Conservation (phyloP, 64 coral and sea anemone species). For the Montipora efflorescens region DNA sequence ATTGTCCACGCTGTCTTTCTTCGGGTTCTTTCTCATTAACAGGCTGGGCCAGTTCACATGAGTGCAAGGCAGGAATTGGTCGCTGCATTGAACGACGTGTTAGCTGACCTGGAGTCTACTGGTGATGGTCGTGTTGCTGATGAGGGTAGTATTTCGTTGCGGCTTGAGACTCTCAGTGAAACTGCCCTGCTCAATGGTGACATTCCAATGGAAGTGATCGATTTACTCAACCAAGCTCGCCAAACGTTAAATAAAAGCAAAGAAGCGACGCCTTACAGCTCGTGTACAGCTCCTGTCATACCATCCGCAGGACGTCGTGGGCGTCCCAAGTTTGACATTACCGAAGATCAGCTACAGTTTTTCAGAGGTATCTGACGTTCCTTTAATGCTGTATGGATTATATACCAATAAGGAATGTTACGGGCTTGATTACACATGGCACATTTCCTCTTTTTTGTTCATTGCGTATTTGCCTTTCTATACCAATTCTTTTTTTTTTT, state of each 20-base stretch:
- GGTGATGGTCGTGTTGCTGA: not conserved
- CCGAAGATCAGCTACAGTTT: constrained; percentile 15
- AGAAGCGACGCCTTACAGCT: not conserved
- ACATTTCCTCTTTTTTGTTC: too few species aligned
- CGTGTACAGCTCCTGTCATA: not conserved
- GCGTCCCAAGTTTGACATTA: not conserved
- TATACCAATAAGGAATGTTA: too few species aligned
- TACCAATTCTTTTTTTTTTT: not conserved
- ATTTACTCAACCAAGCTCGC: constrained; percentile 49
- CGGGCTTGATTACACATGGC: too few species aligned
- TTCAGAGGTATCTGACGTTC: not conserved
- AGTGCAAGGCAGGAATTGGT: not conserved
- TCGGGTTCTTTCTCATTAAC: too few species aligned
- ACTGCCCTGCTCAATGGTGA: constrained; percentile 42
- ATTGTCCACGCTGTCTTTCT: too few species aligned
- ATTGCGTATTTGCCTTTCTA: not conserved
- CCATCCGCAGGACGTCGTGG: not conserved
- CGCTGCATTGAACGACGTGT: not conserved
- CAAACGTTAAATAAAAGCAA: not conserved
- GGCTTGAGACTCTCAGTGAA: constrained; percentile 43
- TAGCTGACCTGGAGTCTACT: not conserved
- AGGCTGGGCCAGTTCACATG: not conserved
- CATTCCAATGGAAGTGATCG: constrained; percentile 33
- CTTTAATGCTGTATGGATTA: too few species aligned
- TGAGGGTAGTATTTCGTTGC: not conserved